Conservation (phyloP, 2,888 invertebrate species). For the Hyles lineata region DNA sequence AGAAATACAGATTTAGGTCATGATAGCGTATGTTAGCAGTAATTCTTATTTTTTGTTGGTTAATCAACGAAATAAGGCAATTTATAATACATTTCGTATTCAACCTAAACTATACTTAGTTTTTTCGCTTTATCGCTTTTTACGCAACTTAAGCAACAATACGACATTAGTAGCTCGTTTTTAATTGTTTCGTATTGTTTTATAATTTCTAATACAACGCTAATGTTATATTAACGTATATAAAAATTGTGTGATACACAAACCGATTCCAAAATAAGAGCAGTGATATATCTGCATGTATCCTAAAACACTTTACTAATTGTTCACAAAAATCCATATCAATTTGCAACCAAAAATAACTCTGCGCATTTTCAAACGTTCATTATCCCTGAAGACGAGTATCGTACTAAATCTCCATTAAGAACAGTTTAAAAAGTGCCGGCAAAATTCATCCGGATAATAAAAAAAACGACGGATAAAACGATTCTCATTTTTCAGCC, state of each 20-base stretch:
- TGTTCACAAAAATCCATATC: background rate
- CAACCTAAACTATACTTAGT: too few relatives aligned
- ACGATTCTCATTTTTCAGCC: slow-evolving; percentile 39
- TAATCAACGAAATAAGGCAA: background rate
- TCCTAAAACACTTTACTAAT: background rate
- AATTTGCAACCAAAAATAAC: background rate
- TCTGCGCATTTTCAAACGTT: slow-evolving; percentile 4
- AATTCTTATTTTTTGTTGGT: slow-evolving; percentile 8
- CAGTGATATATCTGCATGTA: background rate
- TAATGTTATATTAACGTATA: too few relatives aligned
- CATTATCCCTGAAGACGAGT: background rate
- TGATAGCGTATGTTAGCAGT: background rate
- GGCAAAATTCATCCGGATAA: slow-evolving; percentile 31
- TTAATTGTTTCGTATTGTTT: too few relatives aligned
- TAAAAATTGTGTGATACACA: too few relatives aligned
- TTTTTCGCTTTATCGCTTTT: too few relatives aligned
- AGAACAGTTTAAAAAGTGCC: slow-evolving; percentile 31
- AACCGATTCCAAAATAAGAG: too few relatives aligned
- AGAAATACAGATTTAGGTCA: background rate
- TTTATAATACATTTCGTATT: too few relatives aligned
- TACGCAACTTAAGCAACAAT: too few relatives aligned
- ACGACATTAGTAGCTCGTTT: too few relatives aligned
- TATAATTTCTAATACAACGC: too few relatives aligned
- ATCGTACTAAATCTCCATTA: slow-evolving; percentile 7
- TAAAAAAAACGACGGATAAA: slow-evolving; percentile 33